phyloP scores from a whole-genome alignment of 2,113 vertebrate species.

The Astur gentilis region DNA sequence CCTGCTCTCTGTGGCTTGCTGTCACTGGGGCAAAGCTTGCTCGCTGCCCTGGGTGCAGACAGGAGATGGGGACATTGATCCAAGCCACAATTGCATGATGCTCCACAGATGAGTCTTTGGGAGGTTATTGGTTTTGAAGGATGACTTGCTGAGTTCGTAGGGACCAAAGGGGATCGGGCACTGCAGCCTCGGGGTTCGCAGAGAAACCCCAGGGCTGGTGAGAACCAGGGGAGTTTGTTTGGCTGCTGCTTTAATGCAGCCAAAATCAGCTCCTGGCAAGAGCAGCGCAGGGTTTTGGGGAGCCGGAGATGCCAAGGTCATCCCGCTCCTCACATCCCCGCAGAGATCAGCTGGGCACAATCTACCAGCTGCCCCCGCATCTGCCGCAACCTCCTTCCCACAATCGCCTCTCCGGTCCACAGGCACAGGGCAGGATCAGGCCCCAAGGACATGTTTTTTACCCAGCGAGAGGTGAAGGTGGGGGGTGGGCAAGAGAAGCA shows the following conservation, averaged over 20 bases:
- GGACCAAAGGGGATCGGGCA: fast-evolving
- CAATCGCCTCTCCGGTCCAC: fast-evolving
- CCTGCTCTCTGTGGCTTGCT: background rate
- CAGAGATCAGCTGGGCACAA: fast-evolving
- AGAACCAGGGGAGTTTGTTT: background rate
- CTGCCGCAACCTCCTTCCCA: background rate
- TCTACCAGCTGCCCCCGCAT: background rate
- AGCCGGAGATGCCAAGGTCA: background rate
- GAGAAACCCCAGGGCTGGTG: background rate
- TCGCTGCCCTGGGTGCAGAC: background rate
- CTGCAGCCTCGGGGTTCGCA: background rate
- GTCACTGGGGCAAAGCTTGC: background rate
- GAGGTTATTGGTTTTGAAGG: background rate
- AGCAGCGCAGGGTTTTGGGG: fast-evolving
- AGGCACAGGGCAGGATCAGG: background rate
- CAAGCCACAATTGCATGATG: fast-evolving
- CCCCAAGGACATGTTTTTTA: background rate
- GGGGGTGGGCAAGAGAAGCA: background rate
- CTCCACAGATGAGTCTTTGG: background rate
- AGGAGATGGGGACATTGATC: background rate
- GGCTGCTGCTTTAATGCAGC: background rate
- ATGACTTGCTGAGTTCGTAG: background rate
- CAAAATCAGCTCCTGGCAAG: background rate
- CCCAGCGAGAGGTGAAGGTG: background rate
- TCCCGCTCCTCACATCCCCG: fast-evolving